Evolutionary conservation across 2,797 vertebrate species (phyloP).

Genomic region (Scyliorhinus canicula): DNA sequence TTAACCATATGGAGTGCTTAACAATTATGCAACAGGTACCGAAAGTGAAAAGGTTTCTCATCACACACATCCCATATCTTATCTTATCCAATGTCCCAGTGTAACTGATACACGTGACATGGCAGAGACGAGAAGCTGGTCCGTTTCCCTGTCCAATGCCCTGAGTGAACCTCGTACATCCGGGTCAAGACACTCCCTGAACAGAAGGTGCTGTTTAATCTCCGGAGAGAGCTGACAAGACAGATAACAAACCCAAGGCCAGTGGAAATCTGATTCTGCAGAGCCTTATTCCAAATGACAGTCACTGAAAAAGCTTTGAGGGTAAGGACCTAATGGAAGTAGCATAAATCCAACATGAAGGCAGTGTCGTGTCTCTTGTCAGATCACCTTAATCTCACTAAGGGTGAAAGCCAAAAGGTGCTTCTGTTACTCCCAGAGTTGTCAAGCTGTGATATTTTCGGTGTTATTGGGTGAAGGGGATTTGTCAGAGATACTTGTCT

Average conservation of each 20-base stretch:
- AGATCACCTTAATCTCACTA: background rate
- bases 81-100: too few species aligned
- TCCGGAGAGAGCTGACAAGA: background rate
- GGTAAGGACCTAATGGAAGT: background rate
- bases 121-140: too few species aligned
- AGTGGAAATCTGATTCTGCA: background rate
- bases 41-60: too few species aligned
- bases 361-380: too few species aligned
- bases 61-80: too few species aligned
- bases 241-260: background rate
- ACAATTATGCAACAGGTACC: too few species aligned
- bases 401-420: background rate
- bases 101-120: too few species aligned
- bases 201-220: background rate
- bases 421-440: background rate
- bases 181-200: background rate
- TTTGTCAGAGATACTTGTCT: background rate
- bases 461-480: background rate
- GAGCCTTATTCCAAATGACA: background rate
- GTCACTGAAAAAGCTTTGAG: background rate
- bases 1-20: too few species aligned
- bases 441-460: background rate
- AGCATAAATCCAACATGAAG: background rate
- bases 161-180: background rate
- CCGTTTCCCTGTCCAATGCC: background rate